A percentile compares a stretch with the other conserved stretches of the same genome.
These are phyloP conservation scores for Physella acuta DNA, from an alignment of 1,140 invertebrate genomes.

Conservation along the genomic window DNA sequence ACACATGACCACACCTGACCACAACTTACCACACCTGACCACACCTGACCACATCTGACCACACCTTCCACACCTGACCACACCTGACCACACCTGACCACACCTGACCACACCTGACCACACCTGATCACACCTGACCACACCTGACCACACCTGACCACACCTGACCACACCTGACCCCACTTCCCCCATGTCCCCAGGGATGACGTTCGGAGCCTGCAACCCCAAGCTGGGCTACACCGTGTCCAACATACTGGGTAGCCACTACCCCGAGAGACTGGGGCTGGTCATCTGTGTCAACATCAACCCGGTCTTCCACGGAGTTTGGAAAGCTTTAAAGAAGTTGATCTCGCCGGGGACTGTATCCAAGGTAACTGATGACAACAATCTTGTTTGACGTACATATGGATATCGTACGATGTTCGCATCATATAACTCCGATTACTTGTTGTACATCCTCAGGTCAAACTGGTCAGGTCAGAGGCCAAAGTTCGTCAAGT, in stretches of 20 bases:
- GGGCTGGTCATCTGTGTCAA: constrained; percentile 54
- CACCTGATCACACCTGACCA: too few relatives aligned
- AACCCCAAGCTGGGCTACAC: constrained; percentile 55
- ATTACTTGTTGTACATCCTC: background rate
- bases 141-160: too few relatives aligned
- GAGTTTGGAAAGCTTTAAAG: constrained; percentile 56
- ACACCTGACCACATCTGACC: background rate
- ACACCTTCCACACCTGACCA: too few relatives aligned
- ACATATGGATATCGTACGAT: background rate
- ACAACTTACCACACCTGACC: background rate
- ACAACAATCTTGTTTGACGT: background rate
- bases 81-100: too few relatives aligned
- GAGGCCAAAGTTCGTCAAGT: constrained; percentile 44
- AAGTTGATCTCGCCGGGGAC: constrained; percentile 50
- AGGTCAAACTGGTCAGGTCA: constrained; percentile 42
- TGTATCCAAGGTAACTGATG: constrained; percentile 35
- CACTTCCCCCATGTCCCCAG: constrained; percentile 32
- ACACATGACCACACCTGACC: background rate
- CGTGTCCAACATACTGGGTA: constrained; percentile 46
- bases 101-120: too few relatives aligned
- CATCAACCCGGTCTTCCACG: constrained; percentile 54
- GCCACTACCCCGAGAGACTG: constrained; percentile 57
- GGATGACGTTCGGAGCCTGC: constrained; percentile 53
- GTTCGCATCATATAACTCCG: background rate
- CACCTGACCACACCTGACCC: too few relatives aligned